phyloP scores from a whole-genome alignment of 2,113 vertebrate species.

The Macheiramphus alcinus region DNA sequence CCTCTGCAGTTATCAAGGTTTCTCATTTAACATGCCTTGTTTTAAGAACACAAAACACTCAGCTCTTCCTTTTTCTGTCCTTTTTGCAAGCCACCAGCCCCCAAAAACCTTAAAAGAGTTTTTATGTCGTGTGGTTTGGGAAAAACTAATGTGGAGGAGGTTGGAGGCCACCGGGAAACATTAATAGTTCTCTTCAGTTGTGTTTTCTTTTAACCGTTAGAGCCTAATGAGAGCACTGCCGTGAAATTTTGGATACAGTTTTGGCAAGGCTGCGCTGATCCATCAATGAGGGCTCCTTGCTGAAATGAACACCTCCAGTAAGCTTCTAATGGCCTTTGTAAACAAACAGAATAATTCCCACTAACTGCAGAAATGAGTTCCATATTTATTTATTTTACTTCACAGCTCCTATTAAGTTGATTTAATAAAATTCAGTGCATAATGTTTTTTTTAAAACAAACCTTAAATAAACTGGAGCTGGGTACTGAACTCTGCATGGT shows the following conservation, averaged over 20 bases:
- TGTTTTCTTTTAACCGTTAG: conserved; percentile 59
- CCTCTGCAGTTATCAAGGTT: background rate
- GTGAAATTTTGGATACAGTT: conserved; percentile 65
- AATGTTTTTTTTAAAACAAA: conserved; percentile 44
- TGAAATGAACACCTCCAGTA: conserved; percentile 68
- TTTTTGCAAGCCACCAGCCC: background rate
- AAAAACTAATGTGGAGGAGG: conserved; percentile 41
- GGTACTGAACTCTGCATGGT: conserved; percentile 10
- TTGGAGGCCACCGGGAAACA: conserved; percentile 36
- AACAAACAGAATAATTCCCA: conserved; percentile 68
- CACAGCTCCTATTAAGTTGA: conserved; percentile 63
- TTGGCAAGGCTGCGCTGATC: conserved; percentile 29
- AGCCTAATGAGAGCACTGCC: conserved; percentile 58
- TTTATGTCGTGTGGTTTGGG: conserved; percentile 33
- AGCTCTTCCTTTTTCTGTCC: background rate
- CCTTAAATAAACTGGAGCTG: conserved; percentile 56
- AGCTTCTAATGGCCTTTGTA: conserved; percentile 58
- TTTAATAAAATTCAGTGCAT: conserved; percentile 60
- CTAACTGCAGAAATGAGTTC: conserved; percentile 62
- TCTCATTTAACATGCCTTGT: background rate
- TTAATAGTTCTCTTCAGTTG: conserved; percentile 54
- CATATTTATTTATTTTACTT: conserved; percentile 71
- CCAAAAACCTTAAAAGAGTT: background rate
- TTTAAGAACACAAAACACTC: background rate
- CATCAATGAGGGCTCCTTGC: conserved; percentile 41